A percentile compares a stretch with the other conserved stretches of the same genome.
phyloP scores from a whole-genome alignment of 2,797 vertebrate genomes.

The Melanotaenia pygmaea region DNA sequence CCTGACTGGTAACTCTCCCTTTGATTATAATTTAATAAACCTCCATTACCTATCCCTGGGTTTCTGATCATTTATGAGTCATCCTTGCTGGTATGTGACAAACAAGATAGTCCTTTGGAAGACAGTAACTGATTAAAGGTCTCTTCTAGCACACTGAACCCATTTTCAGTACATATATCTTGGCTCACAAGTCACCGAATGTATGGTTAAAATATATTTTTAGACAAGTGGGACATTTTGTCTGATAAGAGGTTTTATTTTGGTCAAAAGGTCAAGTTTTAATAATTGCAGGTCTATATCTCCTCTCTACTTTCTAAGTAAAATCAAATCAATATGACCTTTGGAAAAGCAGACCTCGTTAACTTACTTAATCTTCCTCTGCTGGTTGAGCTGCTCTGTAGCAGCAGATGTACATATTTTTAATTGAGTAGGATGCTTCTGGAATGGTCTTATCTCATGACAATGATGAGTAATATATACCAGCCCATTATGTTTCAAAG shows the following conservation, averaged over 20 bases:
- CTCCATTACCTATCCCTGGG: too few species aligned
- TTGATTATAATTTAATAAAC: too few species aligned
- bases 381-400: not conserved
- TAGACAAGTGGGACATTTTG: not conserved
- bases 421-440: not conserved
- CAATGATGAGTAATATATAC: too few species aligned
- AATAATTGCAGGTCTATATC: not conserved
- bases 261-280: not conserved
- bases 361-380: not conserved
- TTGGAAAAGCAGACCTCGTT: not conserved
- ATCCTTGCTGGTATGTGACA: too few species aligned
- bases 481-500: not conserved
- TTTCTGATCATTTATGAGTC: too few species aligned
- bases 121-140: too few species aligned
- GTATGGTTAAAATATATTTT: not conserved
- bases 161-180: not conserved
- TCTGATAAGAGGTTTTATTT: not conserved
- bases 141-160: too few species aligned
- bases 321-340: not conserved
- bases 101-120: too few species aligned
- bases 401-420: not conserved
- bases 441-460: too few species aligned
- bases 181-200: not conserved
- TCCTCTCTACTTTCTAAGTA: not conserved
- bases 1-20: too few species aligned